phyloP scores from a whole-genome alignment of 2,797 vertebrate species.

The Echeneis naucrates region DNA sequence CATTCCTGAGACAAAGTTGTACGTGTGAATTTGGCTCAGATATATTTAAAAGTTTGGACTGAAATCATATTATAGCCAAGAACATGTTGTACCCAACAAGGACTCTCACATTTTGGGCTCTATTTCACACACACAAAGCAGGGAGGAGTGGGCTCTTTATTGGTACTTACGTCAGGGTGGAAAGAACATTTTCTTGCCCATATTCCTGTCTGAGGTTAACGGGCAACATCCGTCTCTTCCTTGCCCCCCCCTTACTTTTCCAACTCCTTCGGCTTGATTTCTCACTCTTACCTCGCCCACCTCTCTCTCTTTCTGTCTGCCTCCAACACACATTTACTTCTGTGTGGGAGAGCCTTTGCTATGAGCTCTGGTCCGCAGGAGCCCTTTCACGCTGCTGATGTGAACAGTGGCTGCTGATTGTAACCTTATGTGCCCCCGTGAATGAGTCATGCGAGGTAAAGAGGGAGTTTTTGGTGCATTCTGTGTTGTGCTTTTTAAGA shows the following conservation, averaged over 20 bases:
- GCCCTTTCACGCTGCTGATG: constrained; percentile 67
- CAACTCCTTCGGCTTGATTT: constrained; percentile 41
- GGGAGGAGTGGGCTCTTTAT: constrained; percentile 73
- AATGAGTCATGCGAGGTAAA: constrained; percentile 63
- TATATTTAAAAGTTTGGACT: constrained; percentile 21
- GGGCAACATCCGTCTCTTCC: constrained; percentile 72
- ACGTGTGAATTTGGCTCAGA: constrained; percentile 33
- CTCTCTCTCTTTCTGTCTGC: constrained; percentile 31
- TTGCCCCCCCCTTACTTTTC: constrained; percentile 42
- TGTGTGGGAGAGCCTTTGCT: constrained; percentile 57
- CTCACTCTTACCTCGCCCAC: constrained; percentile 42
- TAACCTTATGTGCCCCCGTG: constrained; percentile 62
- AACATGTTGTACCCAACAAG: constrained; percentile 74
- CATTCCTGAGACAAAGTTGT: background rate
- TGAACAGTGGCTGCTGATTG: constrained; percentile 61
- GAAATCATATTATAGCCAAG: constrained; percentile 51
- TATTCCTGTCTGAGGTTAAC: constrained; percentile 79
- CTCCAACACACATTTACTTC: constrained; percentile 59
- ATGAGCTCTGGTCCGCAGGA: constrained; percentile 50
- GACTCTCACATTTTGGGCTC: constrained; percentile 51
- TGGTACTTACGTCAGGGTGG: constrained; percentile 79
- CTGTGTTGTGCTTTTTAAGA: constrained; percentile 17
- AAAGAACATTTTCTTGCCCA: constrained; percentile 81
- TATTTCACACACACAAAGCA: constrained; percentile 35
- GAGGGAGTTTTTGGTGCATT: constrained; percentile 29